Evolutionary conservation across 92 coral and sea anemone species (phyloP).

Genomic region (Epizoanthus ramosus): DNA sequence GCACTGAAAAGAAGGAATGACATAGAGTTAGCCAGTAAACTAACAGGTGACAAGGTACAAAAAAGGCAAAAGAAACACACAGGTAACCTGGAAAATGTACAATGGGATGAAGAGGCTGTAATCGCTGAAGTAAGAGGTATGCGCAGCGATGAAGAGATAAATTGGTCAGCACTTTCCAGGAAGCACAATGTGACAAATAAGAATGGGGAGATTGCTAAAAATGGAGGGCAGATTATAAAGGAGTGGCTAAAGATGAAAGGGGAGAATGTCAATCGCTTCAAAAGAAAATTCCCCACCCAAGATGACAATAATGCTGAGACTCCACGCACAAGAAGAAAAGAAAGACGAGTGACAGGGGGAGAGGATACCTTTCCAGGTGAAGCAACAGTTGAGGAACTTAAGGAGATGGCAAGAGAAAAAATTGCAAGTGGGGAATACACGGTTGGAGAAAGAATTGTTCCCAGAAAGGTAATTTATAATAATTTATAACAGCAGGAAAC

Average conservation of each 20-base stretch:
- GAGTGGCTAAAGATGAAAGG: conserved; percentile 24
- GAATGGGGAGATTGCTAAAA: conserved; percentile 17
- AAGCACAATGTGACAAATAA: conserved; percentile 18
- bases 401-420: not conserved
- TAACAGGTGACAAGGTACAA: too few species aligned
- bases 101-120: too few species aligned
- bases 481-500: too few species aligned
- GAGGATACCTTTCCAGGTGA: conserved; percentile 41
- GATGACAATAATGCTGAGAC: too few species aligned
- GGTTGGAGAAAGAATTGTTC: conserved; percentile 57
- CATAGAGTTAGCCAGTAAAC: too few species aligned
- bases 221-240: conserved; percentile 39
- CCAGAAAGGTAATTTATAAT: conserved; percentile 62
- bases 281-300: conserved; percentile 1
- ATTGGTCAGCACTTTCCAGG: conserved; percentile 29
- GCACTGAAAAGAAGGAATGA: too few species aligned
- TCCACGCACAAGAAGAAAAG: conserved; percentile 23
- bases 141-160: conserved; percentile 2
- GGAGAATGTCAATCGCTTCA: conserved; percentile 24
- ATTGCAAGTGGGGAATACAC: conserved; percentile 29
- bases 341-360: conserved; percentile 2
- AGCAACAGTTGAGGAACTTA: conserved; percentile 20
- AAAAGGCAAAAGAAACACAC: too few species aligned
- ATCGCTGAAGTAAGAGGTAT: too few species aligned
- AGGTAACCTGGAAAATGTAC: too few species aligned